Percentiles rank a stretch among this genome's conserved stretches.
These are phyloP conservation scores for Meloidogyne hapla DNA, from an alignment of 1,140 invertebrate species.

Conservation along the genomic window DNA sequence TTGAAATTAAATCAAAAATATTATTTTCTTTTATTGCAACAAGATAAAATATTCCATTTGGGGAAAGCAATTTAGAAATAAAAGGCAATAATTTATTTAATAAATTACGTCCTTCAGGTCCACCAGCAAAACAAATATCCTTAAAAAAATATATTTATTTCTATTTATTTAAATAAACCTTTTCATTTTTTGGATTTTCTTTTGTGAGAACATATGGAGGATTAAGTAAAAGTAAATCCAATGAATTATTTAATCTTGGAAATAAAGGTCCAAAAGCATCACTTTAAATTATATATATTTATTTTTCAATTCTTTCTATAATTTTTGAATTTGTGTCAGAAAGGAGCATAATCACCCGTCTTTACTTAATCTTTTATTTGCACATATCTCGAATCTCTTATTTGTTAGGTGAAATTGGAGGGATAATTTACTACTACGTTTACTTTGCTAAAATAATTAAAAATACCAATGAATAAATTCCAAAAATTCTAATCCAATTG, in stretches of 20 bases:
- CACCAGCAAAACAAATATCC: constrained; percentile 57
- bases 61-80: constrained; percentile 49
- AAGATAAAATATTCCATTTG: constrained; percentile 56
- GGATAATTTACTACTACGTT: too few species aligned
- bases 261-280: too few species aligned
- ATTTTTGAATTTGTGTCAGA: too few species aligned
- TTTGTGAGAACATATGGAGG: constrained; percentile 91
- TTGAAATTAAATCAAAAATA: constrained; percentile 33
- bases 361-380: too few species aligned
- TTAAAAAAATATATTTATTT: constrained; percentile 31
- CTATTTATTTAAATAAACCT: constrained; percentile 14
- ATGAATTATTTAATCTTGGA: constrained; percentile 34
- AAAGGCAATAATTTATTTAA: constrained; percentile 51
- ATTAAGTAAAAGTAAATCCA: constrained; percentile 90
- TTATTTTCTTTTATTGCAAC: constrained; percentile 57
- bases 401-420: too few species aligned
- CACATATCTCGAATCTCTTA: too few species aligned
- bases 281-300: too few species aligned
- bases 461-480: constrained; percentile 36
- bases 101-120: constrained; percentile 44
- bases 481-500: constrained; percentile 17
- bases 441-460: constrained; percentile 16
- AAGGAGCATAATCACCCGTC: too few species aligned
- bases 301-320: too few species aligned
- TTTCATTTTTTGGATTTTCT: constrained; percentile 33